phyloP scores from a whole-genome alignment of 2,113 vertebrate genomes.

The Illadopsis cleaveri region DNA sequence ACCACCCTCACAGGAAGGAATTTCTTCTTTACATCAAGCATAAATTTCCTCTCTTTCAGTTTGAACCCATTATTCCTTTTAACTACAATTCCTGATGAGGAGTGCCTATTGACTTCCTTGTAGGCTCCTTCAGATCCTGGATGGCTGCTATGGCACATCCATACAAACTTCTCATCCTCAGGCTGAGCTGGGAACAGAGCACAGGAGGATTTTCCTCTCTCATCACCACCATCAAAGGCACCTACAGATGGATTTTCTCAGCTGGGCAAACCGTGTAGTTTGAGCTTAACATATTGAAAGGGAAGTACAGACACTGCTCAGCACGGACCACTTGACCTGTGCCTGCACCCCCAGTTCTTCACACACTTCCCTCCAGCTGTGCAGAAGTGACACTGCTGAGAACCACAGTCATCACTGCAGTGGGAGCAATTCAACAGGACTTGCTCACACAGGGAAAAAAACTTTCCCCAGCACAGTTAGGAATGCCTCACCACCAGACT shows the following conservation, averaged over 20 bases:
- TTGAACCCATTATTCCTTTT: neutral
- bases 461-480: neutral
- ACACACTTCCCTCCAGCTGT: neutral
- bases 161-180: neutral
- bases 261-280: neutral
- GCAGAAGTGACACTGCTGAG: neutral
- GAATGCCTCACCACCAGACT: accelerated
- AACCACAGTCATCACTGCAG: accelerated
- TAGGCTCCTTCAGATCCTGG: neutral
- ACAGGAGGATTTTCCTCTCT: neutral
- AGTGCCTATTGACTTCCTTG: neutral
- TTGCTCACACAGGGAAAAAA: too few relatives aligned
- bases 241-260: neutral
- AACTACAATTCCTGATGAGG: neutral
- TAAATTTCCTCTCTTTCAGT: neutral
- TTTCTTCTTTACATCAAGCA: neutral
- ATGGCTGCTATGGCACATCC: neutral
- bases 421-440: neutral
- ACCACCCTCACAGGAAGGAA: neutral
- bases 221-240: neutral
- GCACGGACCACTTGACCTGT: neutral
- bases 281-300: neutral
- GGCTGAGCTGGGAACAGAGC: neutral
- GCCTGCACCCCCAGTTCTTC: neutral
- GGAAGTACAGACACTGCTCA: neutral